Base-by-base conservation (phyloP, 2,888 invertebrate species). In the Andrena fulva region DNA sequence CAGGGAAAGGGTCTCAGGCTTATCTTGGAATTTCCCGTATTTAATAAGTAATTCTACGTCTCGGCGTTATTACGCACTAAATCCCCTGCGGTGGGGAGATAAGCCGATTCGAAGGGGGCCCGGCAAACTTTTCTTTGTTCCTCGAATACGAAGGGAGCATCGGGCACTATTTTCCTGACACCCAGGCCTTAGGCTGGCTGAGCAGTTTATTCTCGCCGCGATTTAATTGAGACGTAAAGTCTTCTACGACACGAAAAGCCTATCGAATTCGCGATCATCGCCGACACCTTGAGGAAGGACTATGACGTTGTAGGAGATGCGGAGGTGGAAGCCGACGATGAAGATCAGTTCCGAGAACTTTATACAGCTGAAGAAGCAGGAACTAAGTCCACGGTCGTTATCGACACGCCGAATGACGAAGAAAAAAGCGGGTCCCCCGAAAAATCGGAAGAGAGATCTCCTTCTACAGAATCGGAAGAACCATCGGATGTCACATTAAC, bases 21-120 rank as follows among this genome's bases (percentile, higher is more conserved):
- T 76, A 60, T 78, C 74, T 52, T 10, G 3, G 56, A 69, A 71
- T 71, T 72, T 63, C 60, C 59, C 62, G 54, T 42, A 72, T 80
- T 85, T 88, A 82, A 85, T 77, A 80, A 79, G 29, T 73, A 75
- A 79, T 84, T 59, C 27, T 29, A 29, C 27, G 56, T 31, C 35
- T 20, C 20, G 33, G 20, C 16, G 29, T 73, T 81, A 78, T 72
- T 72, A 33, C 71, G 59, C 52, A 10, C 60, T 35, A 54, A 64
- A 69, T 64, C 35, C 48, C 24, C 0, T 8, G 3, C 16, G 10
- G 35, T 4, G n/a, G 16, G 16, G 5, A 27, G 62, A 63, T 78
- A 56, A 68, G 27, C 78, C n/a, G 54, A 64, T 42, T 54, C 80
- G 27, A 56, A 31, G 35, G 12, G 52, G 24, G 24, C 42, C 42